phyloP scores from a whole-genome alignment of 2,797 vertebrate genomes.

The Poecilia velifera region DNA sequence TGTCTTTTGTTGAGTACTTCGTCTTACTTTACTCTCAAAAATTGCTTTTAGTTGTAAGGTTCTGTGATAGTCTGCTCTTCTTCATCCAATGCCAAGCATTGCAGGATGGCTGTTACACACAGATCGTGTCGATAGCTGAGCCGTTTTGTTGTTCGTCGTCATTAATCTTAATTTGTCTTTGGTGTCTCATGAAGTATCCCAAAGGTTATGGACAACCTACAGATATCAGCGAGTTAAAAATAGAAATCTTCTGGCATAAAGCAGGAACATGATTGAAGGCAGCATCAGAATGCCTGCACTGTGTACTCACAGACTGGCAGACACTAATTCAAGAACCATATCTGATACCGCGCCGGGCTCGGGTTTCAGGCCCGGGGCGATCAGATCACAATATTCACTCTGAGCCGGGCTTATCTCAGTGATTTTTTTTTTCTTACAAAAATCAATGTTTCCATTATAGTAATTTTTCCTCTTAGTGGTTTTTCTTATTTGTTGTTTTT shows the following conservation, averaged over 20 bases:
- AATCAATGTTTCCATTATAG: background rate
- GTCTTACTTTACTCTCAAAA: background rate
- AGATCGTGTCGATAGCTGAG: too few species aligned
- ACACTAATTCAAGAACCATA: conserved; percentile 53
- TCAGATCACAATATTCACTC: conserved; percentile 21
- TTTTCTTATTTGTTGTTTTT: background rate
- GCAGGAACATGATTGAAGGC: conserved; percentile 54
- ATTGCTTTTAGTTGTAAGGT: background rate
- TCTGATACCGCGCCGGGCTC: conserved; percentile 15
- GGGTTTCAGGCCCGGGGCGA: conserved; percentile 40
- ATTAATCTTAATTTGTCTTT: background rate
- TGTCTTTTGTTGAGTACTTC: background rate
- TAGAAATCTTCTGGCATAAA: conserved; percentile 24
- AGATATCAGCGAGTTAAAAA: background rate
- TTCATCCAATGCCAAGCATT: background rate
- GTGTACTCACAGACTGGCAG: conserved; percentile 36
- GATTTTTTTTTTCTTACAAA: background rate
- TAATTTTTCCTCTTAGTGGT: background rate
- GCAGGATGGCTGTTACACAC: too few species aligned
- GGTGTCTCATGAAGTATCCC: background rate
- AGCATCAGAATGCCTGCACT: conserved; percentile 31
- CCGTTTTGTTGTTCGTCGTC: too few species aligned
- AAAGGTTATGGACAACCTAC: background rate
- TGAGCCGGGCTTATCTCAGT: background rate
- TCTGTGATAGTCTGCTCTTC: background rate